Percentiles rank a stretch among this genome's conserved stretches.
These are phyloP conservation scores for Odontesthes bonariensis DNA, from an alignment of 2,113 vertebrate species.

Conservation along the genomic window DNA sequence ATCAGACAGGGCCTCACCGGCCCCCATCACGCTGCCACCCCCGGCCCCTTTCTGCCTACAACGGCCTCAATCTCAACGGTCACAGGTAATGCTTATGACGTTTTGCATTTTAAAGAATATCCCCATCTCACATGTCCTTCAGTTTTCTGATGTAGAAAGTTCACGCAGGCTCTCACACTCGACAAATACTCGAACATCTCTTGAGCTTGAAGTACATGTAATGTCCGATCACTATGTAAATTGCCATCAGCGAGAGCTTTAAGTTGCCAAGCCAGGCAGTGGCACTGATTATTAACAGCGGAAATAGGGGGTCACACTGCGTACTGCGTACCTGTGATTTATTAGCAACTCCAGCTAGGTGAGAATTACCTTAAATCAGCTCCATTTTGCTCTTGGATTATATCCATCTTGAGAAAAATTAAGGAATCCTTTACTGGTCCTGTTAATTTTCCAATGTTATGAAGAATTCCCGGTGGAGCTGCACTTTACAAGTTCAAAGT, in stretches of 20 bases:
- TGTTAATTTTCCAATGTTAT: neutral
- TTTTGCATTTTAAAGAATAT: neutral
- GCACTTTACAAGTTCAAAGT: neutral
- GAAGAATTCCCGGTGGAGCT: neutral
- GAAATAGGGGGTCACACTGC: conserved; percentile 40
- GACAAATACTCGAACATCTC: conserved; percentile 54
- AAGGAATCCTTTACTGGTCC: neutral
- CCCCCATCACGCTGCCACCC: conserved; percentile 85
- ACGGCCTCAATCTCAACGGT: conserved; percentile 93
- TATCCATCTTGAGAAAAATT: neutral
- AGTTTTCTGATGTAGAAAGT: conserved; percentile 15
- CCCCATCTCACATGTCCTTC: conserved; percentile 6
- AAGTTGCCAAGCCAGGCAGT: conserved; percentile 43
- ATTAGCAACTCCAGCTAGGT: conserved; percentile 37
- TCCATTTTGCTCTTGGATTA: too few relatives aligned
- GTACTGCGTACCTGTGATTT: conserved; percentile 45
- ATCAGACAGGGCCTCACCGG: conserved; percentile 81
- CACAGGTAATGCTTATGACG: conserved; percentile 85
- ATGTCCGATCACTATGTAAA: conserved; percentile 60
- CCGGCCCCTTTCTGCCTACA: conserved; percentile 88
- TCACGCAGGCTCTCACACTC: conserved; percentile 15
- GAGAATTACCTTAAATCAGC: conserved; percentile 2
- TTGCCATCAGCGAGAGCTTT: conserved; percentile 41
- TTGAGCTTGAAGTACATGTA: conserved; percentile 41
- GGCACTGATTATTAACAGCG: conserved; percentile 52